Evolutionary conservation across 1,140 invertebrate genomes (phyloP).

Genomic region (Nephila pilipes): DNA sequence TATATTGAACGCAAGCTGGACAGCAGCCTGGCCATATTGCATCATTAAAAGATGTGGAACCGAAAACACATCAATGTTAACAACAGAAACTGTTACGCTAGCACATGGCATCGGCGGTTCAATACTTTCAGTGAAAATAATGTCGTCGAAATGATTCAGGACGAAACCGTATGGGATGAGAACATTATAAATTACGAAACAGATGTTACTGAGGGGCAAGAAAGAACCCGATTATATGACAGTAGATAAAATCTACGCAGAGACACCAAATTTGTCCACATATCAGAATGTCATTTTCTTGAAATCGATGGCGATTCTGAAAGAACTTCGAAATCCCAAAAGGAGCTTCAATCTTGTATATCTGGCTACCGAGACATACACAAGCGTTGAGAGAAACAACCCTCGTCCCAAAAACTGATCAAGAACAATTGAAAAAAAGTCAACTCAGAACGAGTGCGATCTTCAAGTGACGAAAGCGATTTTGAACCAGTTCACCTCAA

Average conservation of each 20-base stretch:
- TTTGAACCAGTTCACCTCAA: no score
- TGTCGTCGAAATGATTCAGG: slow-evolving; percentile 49
- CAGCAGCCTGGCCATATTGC: no score
- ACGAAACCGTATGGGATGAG: slow-evolving; percentile 7
- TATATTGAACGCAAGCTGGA: no score
- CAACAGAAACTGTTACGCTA: no score
- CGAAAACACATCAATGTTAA: no score
- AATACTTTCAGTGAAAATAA: no score
- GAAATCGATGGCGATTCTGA: slow-evolving; percentile 51
- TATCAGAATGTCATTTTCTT: slow-evolving; percentile 53
- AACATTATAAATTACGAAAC: slow-evolving; percentile 53
- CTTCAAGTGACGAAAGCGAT: slow-evolving; percentile 52
- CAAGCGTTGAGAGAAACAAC: neutral
- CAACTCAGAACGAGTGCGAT: slow-evolving; percentile 37
- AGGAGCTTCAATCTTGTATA: slow-evolving; percentile 48
- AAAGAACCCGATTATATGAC: slow-evolving; percentile 37
- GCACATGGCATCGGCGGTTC: no score
- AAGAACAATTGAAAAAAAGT: slow-evolving; percentile 28
- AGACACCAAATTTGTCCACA: neutral
- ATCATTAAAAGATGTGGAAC: no score
- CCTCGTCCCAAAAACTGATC: slow-evolving; percentile 41
- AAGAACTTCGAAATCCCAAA: slow-evolving; percentile 59
- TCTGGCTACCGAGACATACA: slow-evolving; percentile 5
- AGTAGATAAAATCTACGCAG: slow-evolving; percentile 44
- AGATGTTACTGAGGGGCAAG: slow-evolving; percentile 17